phyloP scores from a whole-genome alignment of 2,888 invertebrate genomes.

The Melikaiella ostensackeni region DNA sequence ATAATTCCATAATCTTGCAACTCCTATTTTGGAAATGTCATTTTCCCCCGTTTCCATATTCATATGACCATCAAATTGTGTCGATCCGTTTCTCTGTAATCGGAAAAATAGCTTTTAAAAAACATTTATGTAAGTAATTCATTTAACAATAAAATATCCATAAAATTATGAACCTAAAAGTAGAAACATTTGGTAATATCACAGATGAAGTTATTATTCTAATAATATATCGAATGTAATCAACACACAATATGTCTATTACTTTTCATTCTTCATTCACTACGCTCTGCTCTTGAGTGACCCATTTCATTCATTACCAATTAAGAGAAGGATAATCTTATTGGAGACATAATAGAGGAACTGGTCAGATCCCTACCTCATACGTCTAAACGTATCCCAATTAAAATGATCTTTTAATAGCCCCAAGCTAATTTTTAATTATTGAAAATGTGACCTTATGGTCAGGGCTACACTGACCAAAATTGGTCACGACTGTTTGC shows the following conservation, averaged over 20 bases:
- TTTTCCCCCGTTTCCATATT: slow-evolving; percentile 86
- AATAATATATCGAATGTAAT: slow-evolving; percentile 52
- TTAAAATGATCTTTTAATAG: slow-evolving; percentile 9
- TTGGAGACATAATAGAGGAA: slow-evolving; percentile 21
- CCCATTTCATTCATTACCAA: slow-evolving; percentile 66
- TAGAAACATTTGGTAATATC: no score
- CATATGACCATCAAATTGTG: slow-evolving; percentile 85
- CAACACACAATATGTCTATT: slow-evolving; percentile 65
- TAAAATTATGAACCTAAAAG: no score
- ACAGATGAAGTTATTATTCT: not conserved
- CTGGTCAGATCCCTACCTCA: not conserved
- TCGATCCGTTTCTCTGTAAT: slow-evolving; percentile 86
- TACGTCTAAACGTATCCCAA: not conserved
- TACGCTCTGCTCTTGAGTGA: slow-evolving; percentile 55
- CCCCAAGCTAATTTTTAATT: no score
- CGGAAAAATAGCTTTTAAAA: slow-evolving; percentile 31
- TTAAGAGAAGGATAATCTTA: slow-evolving; percentile 55
- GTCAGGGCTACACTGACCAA: no score
- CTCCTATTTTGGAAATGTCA: slow-evolving; percentile 83
- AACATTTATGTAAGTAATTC: not conserved
- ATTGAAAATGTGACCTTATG: no score
- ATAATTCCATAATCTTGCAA: slow-evolving; percentile 86
- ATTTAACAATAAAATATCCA: not conserved
- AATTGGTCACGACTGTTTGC: no score
- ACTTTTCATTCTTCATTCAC: slow-evolving; percentile 66